These are phyloP conservation scores for Euura saliciscinereae DNA, from an alignment of 1,140 invertebrate genomes.

Conservation along the genomic window DNA sequence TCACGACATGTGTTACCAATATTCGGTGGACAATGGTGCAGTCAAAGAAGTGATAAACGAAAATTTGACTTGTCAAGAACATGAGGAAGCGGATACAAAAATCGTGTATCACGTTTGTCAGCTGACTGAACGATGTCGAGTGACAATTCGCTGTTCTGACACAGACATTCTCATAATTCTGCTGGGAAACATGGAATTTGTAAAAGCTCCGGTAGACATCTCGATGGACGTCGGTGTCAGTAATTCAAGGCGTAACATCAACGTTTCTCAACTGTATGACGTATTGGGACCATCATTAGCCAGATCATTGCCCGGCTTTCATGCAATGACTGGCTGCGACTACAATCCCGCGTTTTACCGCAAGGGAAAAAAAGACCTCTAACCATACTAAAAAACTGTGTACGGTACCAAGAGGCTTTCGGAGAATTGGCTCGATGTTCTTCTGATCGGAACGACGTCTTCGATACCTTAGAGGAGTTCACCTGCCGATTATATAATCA, in stretches of 20 bases:
- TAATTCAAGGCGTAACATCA: conserved; percentile 33
- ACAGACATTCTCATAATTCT: conserved; percentile 35
- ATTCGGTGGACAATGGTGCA: conserved; percentile 24
- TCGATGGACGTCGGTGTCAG: conserved; percentile 33
- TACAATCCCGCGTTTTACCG: conserved; percentile 46
- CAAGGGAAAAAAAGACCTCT: conserved; percentile 36
- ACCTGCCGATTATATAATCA: background rate
- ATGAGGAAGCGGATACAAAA: conserved; percentile 21
- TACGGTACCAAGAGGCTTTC: background rate
- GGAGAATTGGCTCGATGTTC: too few relatives aligned
- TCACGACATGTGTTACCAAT: conserved; percentile 31
- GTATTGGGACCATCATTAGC: conserved; percentile 34
- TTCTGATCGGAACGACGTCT: background rate
- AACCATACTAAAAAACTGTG: conserved; percentile 15
- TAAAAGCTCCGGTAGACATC: conserved; percentile 21
- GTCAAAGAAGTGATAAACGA: conserved; percentile 28
- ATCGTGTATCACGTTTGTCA: conserved; percentile 32
- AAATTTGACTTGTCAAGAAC: conserved; percentile 31
- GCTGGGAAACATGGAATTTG: conserved; percentile 24
- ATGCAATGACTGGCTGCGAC: conserved; percentile 53
- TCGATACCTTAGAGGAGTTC: background rate
- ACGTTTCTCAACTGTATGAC: conserved; percentile 36
- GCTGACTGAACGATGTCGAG: conserved; percentile 24
- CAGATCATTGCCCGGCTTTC: conserved; percentile 42
- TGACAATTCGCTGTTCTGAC: conserved; percentile 29